Percentiles rank a stretch among this genome's conserved stretches.
phyloP scores from a whole-genome alignment of 2,113 vertebrate species.

The Pao palembangensis region DNA sequence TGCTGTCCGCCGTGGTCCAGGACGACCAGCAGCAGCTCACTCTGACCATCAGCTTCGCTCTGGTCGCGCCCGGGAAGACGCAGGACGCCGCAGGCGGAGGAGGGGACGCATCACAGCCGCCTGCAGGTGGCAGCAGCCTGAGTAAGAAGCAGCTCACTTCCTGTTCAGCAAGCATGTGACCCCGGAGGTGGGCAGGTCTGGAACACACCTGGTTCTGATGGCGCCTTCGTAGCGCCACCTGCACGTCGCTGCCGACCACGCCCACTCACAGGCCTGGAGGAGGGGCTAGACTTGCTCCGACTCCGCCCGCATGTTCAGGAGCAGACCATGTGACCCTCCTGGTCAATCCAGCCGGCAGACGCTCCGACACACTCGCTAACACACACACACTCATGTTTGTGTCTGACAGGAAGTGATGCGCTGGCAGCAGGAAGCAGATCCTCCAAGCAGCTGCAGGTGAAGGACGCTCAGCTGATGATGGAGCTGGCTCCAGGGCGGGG shows the following conservation, averaged over 20 bases:
- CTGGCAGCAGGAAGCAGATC: not conserved
- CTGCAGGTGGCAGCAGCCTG: slow-evolving; percentile 18
- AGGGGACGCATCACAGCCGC: slow-evolving; percentile 25
- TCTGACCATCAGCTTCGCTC: slow-evolving; percentile 82
- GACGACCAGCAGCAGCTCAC: slow-evolving; percentile 82
- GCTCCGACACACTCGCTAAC: too few relatives aligned
- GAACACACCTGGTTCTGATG: too few relatives aligned
- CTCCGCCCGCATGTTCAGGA: too few relatives aligned
- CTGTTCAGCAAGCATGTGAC: too few relatives aligned
- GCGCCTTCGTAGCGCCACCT: too few relatives aligned
- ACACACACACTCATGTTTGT: not conserved
- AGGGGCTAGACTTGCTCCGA: too few relatives aligned
- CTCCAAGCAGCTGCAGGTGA: slow-evolving; percentile 37
- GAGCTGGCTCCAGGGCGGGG: slow-evolving; percentile 77
- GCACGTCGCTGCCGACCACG: too few relatives aligned
- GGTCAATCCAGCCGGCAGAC: too few relatives aligned
- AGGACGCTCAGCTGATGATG: slow-evolving; percentile 73
- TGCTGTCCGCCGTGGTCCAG: slow-evolving; percentile 81
- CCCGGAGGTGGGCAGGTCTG: too few relatives aligned
- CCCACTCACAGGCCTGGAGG: too few relatives aligned
- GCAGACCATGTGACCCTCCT: too few relatives aligned
- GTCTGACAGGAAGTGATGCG: slow-evolving; percentile 30
- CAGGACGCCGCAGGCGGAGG: slow-evolving; percentile 9
- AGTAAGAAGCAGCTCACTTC: not conserved
- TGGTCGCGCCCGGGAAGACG: slow-evolving; percentile 42